A percentile compares a stretch with the other conserved stretches of the same genome.
Evolutionary conservation across 2,888 invertebrate species (phyloP).

Genomic region (Gandaritis pyraliata): DNA sequence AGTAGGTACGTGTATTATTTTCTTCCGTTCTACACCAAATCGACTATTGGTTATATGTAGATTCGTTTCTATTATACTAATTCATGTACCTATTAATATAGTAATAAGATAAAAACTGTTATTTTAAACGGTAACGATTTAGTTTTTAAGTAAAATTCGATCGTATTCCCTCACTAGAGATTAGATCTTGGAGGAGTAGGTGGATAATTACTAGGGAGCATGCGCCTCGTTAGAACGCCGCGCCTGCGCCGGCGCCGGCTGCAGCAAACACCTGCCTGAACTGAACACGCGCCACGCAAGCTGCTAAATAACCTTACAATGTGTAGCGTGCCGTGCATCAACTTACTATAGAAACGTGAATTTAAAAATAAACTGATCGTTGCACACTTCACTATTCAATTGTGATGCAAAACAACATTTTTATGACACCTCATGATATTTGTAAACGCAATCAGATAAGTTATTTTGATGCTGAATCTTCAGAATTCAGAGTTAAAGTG

Average conservation of each 20-base stretch:
- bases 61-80: too few relatives aligned
- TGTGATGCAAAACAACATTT: not conserved
- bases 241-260: slow-evolving; percentile 57
- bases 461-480: not conserved
- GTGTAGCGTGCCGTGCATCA: slow-evolving; percentile 42
- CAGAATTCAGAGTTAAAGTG: not conserved
- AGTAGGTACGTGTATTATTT: too few relatives aligned
- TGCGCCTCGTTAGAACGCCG: slow-evolving; percentile 56
- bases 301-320: slow-evolving; percentile 45
- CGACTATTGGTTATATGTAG: too few relatives aligned
- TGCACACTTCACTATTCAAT: slow-evolving; percentile 2
- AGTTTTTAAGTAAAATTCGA: slow-evolving; percentile 11
- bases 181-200: slow-evolving; percentile 47
- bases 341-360: slow-evolving; percentile 24
- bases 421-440: not conserved
- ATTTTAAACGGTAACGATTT: slow-evolving; percentile 5
- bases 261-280: slow-evolving; percentile 71
- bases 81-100: too few relatives aligned
- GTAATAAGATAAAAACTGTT: not conserved
- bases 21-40: too few relatives aligned
- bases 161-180: slow-evolving; percentile 25
- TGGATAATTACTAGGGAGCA: slow-evolving; percentile 63
- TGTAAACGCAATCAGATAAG: too few relatives aligned
- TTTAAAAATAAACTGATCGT: slow-evolving; percentile 16
- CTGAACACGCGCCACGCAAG: slow-evolving; percentile 54